These are phyloP conservation scores for Heterochromis multidens DNA, from an alignment of 2,113 vertebrate genomes.

Conservation along the genomic window DNA sequence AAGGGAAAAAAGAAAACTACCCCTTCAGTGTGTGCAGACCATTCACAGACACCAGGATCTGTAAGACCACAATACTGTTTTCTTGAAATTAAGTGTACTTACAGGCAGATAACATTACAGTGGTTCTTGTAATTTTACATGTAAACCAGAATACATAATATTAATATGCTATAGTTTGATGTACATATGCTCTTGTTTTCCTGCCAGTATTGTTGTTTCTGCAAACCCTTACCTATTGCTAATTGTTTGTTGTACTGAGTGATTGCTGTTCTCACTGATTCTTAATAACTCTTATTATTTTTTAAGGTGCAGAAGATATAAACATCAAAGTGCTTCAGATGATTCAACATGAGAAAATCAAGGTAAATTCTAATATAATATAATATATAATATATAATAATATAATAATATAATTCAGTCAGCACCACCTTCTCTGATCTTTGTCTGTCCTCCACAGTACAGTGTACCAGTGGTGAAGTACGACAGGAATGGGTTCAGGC, in stretches of 20 bases:
- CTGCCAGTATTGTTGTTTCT: not conserved
- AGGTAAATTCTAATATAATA: constrained; percentile 75
- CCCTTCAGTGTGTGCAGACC: constrained; percentile 77
- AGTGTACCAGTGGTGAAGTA: constrained; percentile 86
- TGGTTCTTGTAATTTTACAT: not conserved
- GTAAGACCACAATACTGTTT: constrained; percentile 55
- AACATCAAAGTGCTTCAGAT: constrained; percentile 82
- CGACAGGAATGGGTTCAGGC: constrained; percentile 89
- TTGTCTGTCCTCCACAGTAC: constrained; percentile 76
- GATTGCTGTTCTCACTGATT: not conserved
- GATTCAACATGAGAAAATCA: constrained; percentile 79
- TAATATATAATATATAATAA: too few species aligned
- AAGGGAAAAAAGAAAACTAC: constrained; percentile 89
- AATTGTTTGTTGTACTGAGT: not conserved
- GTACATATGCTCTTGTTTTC: not conserved
- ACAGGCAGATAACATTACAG: not conserved
- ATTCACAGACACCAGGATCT: constrained; percentile 82
- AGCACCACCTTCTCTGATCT: not conserved
- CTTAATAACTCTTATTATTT: not conserved
- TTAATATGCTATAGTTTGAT: not conserved
- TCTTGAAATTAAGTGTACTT: not conserved
- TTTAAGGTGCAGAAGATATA: constrained; percentile 77
- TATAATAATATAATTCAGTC: not conserved
- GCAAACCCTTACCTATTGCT: not conserved
- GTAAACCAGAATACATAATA: not conserved